Base-by-base conservation (phyloP, 2,113 vertebrate genomes). In the Rhynchomys soricoides region DNA sequence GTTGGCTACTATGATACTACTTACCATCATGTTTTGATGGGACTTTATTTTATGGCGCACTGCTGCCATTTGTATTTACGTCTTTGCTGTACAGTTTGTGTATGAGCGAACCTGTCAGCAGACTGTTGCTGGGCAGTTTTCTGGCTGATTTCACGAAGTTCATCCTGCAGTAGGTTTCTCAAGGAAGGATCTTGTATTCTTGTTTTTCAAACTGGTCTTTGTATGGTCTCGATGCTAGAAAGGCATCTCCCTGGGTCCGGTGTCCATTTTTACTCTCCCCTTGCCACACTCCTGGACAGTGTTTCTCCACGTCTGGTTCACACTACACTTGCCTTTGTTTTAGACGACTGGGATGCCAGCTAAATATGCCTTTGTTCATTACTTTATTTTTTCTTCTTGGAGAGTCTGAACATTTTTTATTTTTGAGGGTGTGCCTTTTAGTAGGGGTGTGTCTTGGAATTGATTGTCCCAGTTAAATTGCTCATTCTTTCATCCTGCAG, bases 391-490 rank as follows among this genome's bases (percentile, higher is more conserved):
- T 82, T 73, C 62, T 34, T 1, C 22, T 7, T n/a, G 37, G 37
- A 40, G n/a, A 7, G 31, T 22, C 70, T 93, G 62, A 90, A 37
- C 10, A 82, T 12, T 74, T n/a, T 75, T 90, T 66, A 37, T 37
- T 45, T 93, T 81, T 81, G 85, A 96, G 82, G n/a, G n/a, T n/a
- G n/a, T n/a, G 52, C 19, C 43, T 73, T 91, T 96, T 91, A 48
- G 40, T 57, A 75, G 73, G 74, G 57, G 19, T 96, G 7, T 55
- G 17, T 89, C 55, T 59, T 62, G 29, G 52, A 88, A 43, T 88
- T 50, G 19, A 77, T 70, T 75, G 13, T 94, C 57, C 34, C 5
- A 66, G 7, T 12, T 82, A 86, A 82, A 81, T 50, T 3, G 15
- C 31, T 86, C 24, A 37, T 1, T 3, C 22, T 93, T 93, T 91